A percentile compares a stretch with the other conserved stretches of the same genome.
These are phyloP conservation scores for Accipiter cooperii DNA, from an alignment of 2,113 vertebrate genomes.

Conservation along the genomic window DNA sequence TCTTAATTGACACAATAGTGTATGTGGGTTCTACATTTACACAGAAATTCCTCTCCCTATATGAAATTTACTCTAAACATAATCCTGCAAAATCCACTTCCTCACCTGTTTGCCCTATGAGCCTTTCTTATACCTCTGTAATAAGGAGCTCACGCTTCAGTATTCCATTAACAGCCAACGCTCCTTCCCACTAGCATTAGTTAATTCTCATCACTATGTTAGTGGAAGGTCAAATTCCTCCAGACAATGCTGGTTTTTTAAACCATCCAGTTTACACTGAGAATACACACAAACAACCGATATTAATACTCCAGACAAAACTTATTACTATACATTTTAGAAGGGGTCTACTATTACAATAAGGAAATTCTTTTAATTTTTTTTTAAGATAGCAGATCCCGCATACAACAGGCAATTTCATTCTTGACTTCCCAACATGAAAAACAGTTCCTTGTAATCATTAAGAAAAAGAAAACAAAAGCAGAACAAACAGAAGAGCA, in stretches of 20 bases:
- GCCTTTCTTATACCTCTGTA: background rate
- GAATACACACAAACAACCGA: background rate
- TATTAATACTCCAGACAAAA: background rate
- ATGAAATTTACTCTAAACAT: background rate
- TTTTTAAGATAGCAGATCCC: background rate
- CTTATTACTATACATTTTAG: background rate
- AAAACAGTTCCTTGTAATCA: background rate
- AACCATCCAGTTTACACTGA: background rate
- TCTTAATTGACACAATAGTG: background rate
- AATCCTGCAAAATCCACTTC: background rate
- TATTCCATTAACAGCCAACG: background rate
- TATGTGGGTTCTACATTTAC: background rate
- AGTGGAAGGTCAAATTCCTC: background rate
- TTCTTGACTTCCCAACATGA: background rate
- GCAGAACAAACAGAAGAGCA: background rate
- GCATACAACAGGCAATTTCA: background rate
- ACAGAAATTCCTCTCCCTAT: background rate
- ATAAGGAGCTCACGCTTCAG: background rate
- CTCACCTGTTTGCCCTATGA: background rate
- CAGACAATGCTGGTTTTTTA: background rate
- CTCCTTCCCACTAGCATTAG: background rate
- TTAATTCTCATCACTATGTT: background rate
- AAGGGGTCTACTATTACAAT: background rate
- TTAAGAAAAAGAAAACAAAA: background rate
- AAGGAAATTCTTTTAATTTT: background rate